Percentiles rank a stretch among this genome's conserved stretches.
Conservation (phyloP, 53 echinoderm and acorn worm genomes). For the Actinopyga echinites region DNA sequence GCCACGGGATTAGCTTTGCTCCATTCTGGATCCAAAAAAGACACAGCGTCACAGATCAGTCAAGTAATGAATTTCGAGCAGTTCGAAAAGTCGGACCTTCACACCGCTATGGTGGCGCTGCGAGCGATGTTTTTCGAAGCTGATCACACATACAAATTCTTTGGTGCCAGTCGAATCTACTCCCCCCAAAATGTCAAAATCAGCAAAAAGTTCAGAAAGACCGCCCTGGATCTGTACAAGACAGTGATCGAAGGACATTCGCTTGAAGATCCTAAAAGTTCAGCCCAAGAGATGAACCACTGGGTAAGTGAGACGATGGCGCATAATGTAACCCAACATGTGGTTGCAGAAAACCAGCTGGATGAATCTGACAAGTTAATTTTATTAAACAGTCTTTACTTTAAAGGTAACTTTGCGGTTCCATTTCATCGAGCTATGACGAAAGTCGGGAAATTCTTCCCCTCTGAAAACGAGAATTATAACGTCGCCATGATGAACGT, state of each 20-base stretch:
- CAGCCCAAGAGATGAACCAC: conserved; percentile 51
- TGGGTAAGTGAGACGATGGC: conserved; percentile 80
- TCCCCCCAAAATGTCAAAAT: conserved; percentile 54
- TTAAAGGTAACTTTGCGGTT: conserved; percentile 67
- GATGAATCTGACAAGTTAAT: conserved; percentile 60
- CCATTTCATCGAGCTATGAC: conserved; percentile 55
- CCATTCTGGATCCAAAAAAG: conserved; percentile 69
- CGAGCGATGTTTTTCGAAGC: conserved; percentile 62
- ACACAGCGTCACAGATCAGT: conserved; percentile 68
- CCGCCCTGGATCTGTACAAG: conserved; percentile 48
- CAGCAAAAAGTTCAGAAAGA: conserved; percentile 67
- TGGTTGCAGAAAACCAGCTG: conserved; percentile 56
- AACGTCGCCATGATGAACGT: conserved; percentile 62
- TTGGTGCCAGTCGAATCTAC: conserved; percentile 79
- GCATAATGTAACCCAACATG: conserved; percentile 52
- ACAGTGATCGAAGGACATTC: conserved; percentile 44
- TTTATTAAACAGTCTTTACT: conserved; percentile 87
- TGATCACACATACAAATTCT: conserved; percentile 59
- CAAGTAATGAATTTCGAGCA: conserved; percentile 65
- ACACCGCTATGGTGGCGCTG: conserved; percentile 69
- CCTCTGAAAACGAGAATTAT: conserved; percentile 41
- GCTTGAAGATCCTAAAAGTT: conserved; percentile 7
- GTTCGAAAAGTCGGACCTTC: conserved; percentile 61
- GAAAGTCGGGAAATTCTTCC: conserved; percentile 52
- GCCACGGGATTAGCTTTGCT: conserved; percentile 87